Base-by-base conservation (phyloP, 2,888 invertebrate genomes). In the Petrolisthes manimaculis region DNA sequence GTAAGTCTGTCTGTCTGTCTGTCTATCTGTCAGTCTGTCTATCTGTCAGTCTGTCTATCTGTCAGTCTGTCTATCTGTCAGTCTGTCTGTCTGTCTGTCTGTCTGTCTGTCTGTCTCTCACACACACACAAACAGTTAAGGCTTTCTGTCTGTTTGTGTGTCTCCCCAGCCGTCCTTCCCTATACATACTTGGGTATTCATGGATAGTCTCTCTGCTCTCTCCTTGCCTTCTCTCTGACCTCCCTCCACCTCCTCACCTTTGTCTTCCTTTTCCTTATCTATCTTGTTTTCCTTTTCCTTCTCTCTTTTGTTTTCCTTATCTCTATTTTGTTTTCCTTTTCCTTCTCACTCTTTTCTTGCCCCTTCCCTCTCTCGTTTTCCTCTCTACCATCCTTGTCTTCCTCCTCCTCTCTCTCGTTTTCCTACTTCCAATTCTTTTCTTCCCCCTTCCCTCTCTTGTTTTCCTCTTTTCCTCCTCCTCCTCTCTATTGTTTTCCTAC, bases 111-210 rank as follows among this genome's bases (percentile, higher is more conserved):
- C n/a, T n/a, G n/a, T n/a, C n/a, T 55, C 24, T 54, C 81, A 61
- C 53, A 56, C 86, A 54, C n/a, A 37, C 81, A 21, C 61, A 54
- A 37, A 83, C 81, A 51, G n/a, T 75, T n/a, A 6, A 6, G 6
- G 21, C 14, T 5, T 5, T 51, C 8, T 51, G 5, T 24, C 24
- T 78, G 5, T 51, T 24, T 18, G 5, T 14, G 5, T 71, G 5
- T 71, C 18, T 8, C 18, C 21, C 18, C 18, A 5, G 14, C 24
- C 37, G 5, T 24, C 14, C 37, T 78, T 51, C 8, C 24, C 8
- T 24, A 5, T 5, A 21, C 18, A 6, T 8, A 5, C 37, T 24
- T 51, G 5, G 14, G 18, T 51, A 5, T 9, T 51, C 14, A 37
- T 53, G 21, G 14, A 12, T 51, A 5, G 12, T 18, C 8, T 5